Evolutionary conservation across 2,797 vertebrate genomes (phyloP).

Genomic region (Helarctos malayanus): DNA sequence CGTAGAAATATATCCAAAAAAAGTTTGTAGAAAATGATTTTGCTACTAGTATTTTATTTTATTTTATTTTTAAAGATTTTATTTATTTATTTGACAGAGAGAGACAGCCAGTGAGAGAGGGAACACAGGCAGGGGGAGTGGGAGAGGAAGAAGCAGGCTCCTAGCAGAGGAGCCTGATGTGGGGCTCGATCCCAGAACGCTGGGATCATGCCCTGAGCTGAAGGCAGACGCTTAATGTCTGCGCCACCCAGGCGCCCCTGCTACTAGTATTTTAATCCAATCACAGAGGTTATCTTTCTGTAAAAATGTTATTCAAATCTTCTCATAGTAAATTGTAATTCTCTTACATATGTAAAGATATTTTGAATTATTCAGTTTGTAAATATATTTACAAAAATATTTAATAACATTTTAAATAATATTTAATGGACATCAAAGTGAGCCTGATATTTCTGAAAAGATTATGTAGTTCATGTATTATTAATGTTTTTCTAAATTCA

Average conservation of each 20-base stretch:
- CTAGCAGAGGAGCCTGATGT: too few species aligned
- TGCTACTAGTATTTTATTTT: background rate
- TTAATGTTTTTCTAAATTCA: slow-evolving; percentile 39
- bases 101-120: too few species aligned
- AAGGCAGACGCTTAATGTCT: too few species aligned
- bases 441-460: slow-evolving; percentile 51
- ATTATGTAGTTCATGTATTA: slow-evolving; percentile 19
- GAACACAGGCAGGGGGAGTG: too few species aligned
- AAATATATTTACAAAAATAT: background rate
- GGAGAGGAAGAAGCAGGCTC: too few species aligned
- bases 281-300: background rate
- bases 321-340: slow-evolving; percentile 9
- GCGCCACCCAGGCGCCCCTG: background rate
- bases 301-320: slow-evolving; percentile 36
- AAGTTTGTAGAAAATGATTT: background rate
- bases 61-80: too few species aligned
- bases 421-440: slow-evolving; percentile 4
- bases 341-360: background rate
- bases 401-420: slow-evolving; percentile 19
- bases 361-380: slow-evolving; percentile 11
- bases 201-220: too few species aligned
- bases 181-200: too few species aligned
- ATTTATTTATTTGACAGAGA: too few species aligned
- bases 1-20: background rate
- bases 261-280: background rate